Percentiles rank a stretch among this genome's conserved stretches.
Conservation (phyloP, 2,797 vertebrate species). For the Pygocentrus nattereri region DNA sequence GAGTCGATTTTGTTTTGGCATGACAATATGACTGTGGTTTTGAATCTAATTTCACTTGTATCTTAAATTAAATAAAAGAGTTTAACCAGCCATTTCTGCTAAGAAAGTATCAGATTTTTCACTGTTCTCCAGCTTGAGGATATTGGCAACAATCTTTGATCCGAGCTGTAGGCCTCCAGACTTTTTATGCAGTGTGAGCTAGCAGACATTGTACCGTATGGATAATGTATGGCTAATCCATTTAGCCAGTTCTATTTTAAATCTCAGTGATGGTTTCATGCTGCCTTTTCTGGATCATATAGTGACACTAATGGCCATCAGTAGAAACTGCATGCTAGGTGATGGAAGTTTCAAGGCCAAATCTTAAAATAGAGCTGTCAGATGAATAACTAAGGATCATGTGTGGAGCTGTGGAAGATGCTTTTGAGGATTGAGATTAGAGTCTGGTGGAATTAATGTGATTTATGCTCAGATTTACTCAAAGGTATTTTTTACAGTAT, state of each 20-base stretch:
- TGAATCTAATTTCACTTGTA: not conserved
- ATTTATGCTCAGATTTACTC: no score
- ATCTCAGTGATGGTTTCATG: not conserved
- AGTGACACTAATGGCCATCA: not conserved
- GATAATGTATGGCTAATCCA: not conserved
- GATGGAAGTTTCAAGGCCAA: not conserved
- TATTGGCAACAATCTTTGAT: not conserved
- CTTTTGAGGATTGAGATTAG: not conserved
- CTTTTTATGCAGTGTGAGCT: not conserved
- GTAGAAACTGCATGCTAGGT: not conserved
- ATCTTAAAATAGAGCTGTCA: not conserved
- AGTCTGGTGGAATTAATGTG: not conserved
- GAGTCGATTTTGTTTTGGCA: not conserved
- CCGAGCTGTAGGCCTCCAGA: not conserved
- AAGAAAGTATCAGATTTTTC: not conserved
- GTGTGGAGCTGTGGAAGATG: not conserved
- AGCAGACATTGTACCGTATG: not conserved
- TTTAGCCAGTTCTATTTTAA: not conserved
- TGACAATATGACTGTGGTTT: not conserved
- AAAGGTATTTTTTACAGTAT: no score
- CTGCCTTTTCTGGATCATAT: not conserved
- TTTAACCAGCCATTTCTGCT: not conserved
- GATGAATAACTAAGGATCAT: not conserved
- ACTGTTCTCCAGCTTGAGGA: not conserved
- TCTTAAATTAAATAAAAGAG: not conserved